A percentile compares a stretch with the other conserved stretches of the same genome.
Evolutionary conservation across 1,140 invertebrate genomes (phyloP).

Genomic region (Anoplolepis gracilipes): DNA sequence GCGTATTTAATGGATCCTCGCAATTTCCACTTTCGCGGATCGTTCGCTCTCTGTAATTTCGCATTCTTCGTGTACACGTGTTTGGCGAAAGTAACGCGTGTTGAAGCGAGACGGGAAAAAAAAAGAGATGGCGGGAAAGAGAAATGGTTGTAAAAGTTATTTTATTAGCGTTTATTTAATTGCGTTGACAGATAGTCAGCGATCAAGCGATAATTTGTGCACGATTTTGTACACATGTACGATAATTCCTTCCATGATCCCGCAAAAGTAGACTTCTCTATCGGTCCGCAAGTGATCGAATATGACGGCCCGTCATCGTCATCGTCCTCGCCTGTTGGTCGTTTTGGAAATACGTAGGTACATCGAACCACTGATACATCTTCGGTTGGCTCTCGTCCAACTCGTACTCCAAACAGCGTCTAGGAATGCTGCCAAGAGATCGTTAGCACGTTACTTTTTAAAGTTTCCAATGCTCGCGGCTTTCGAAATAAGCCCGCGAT

Average conservation of each 20-base stretch:
- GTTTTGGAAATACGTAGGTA: constrained; percentile 81
- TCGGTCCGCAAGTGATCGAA: constrained; percentile 31
- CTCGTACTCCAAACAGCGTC: constrained; percentile 86
- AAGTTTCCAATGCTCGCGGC: constrained; percentile 6
- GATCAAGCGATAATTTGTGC: constrained; percentile 29
- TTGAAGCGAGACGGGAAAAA: not conserved
- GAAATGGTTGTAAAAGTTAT: not conserved
- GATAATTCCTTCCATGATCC: constrained; percentile 4
- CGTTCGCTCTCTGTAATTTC: not conserved
- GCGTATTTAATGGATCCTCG: constrained; percentile 11
- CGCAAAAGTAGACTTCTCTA: constrained; percentile 28
- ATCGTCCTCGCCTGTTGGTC: not conserved
- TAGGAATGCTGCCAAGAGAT: constrained; percentile 68
- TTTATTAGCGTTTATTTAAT: constrained; percentile 49
- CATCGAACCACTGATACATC: constrained; percentile 88
- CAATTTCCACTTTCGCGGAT: constrained; percentile 43
- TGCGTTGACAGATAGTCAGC: constrained; percentile 26
- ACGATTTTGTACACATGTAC: not conserved
- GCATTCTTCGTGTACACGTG: not conserved
- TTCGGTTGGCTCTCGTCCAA: constrained; percentile 84
- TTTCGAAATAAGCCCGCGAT: not conserved
- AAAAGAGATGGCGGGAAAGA: not conserved
- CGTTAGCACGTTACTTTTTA: constrained; percentile 59
- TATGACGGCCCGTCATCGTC: constrained; percentile 2
- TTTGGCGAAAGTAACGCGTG: not conserved